phyloP scores from a whole-genome alignment of 2,113 vertebrate genomes.

The Riparia riparia region DNA sequence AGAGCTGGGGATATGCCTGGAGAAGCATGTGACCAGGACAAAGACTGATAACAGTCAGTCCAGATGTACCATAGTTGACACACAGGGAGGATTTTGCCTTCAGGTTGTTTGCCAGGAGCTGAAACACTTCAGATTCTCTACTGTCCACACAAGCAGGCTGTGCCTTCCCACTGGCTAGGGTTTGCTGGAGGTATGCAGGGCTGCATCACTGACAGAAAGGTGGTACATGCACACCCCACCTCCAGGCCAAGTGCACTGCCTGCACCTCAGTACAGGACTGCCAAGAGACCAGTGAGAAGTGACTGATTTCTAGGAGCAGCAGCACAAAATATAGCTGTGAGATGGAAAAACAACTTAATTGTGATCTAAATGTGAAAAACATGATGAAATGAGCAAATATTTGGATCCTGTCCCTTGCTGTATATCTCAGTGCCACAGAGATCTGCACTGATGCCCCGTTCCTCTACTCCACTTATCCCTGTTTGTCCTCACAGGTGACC shows the following conservation, averaged over 20 bases:
- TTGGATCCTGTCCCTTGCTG: not conserved
- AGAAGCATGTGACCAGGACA: not conserved
- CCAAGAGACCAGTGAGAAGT: not conserved
- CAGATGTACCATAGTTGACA: not conserved
- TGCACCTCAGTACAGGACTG: not conserved
- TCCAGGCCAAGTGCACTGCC: not conserved
- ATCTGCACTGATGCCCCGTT: not conserved
- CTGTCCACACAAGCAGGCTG: accelerated
- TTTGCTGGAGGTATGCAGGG: not conserved
- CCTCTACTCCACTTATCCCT: not conserved
- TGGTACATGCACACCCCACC: no score
- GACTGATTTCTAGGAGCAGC: not conserved
- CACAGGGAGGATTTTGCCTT: not conserved
- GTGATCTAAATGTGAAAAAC: not conserved
- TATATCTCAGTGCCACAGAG: not conserved
- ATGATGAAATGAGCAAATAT: not conserved
- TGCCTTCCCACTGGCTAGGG: not conserved
- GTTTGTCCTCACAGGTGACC: not conserved
- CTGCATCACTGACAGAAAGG: not conserved
- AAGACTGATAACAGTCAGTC: no score
- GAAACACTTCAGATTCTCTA: not conserved
- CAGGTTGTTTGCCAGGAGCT: not conserved
- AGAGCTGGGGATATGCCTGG: not conserved
- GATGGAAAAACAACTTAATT: not conserved
- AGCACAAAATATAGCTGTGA: not conserved